Evolutionary conservation across 1,140 invertebrate species (phyloP), one percentile per base, ranked within the genome.

Genomic region (Drosophila mojavensis): DNA sequence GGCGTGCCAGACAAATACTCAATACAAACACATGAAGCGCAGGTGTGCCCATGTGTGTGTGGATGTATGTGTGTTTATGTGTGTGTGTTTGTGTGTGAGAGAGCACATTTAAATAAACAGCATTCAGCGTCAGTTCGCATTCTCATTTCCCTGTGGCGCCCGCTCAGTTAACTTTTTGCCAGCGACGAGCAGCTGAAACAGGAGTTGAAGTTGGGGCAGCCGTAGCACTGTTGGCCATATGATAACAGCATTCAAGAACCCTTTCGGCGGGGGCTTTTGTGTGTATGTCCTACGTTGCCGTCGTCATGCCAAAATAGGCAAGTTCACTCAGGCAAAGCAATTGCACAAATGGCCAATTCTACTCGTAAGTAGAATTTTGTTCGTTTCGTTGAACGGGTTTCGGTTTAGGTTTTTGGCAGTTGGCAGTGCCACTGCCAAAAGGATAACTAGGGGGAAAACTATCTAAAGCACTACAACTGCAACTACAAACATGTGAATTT

Each of bases 321-420:
- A 88, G 83, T 88, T 88, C 83, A 88, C 83, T 88, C 79, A 88
- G 83, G 83, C 83, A 88, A 64, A 88, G 83, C 83, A 88, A 88
- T 88, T 88, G 83, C 83, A 88, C 83, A 88, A 88, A 88, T 88
- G 83, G 83, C 83, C 83, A 88, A 88, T 88, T 88, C 83, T 75
- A 74, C 75, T 88, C 79, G 83, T 79, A 85, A 85, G 82, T 79
- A 79, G 79, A 85, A 81, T 85, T 86, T 81, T 69, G 78, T 61
- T 74, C 71, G 71, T 74, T 81, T 79, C 80, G 80, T 83, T 66
- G 69, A 72, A 39, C 64, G 69, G 60, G 69, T 77, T 62, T 78
- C 66, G 48, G 65, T 66, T 82, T 67, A 67, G 73, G 70, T 62
- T 68, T 80, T 61, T 69, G 58, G 56, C 66, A 61, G 41, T 71